Base-by-base conservation (phyloP, 2,113 vertebrate species). In the Nestor notabilis region DNA sequence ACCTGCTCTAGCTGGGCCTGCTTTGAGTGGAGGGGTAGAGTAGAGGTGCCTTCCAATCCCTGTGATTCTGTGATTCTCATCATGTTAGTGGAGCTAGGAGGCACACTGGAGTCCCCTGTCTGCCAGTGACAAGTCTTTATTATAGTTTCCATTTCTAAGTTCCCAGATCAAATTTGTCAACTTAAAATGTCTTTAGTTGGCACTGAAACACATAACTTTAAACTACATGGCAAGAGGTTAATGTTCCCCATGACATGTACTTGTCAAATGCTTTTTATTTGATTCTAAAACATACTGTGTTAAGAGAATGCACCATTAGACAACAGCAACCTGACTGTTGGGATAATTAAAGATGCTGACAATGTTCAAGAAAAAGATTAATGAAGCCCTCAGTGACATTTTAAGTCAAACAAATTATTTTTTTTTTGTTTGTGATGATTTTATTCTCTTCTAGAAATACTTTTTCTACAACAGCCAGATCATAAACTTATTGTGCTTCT, bases 261-360 rank as follows among this genome's bases (percentile, higher is more conserved):
- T 68, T 87, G 53, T 78, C 82, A 87, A 90, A 93, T 79, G 47
- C 52, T 87, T 89, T 90, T 87, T 87, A 90, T 37, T 92, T 78
- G 68, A 77, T 87, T 86, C 47, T 25, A 55, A 78, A 87, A 37
- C 43, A 56, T 66, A 77, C 46, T 47, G 56, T 58, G n/a, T 92
- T 70, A 81, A 85, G 80, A 75, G 79, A 85, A 53, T 76, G 43
- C 18, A 41, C 60, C 25, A 41, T 78, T 44, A 87, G 43, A 53
- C 41, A 89, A 65, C 24, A 79, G 63, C 24, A 52, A 60, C 46
- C 16, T 71, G 49, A 76, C 85, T 86, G 35, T n/a, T 69, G 43
- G 46, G 44, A 37, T 87, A 82, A 89, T 70, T 84, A 89, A 75
- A 39, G 65, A 84, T 47, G 71, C 49, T 79, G 49, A 53, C 47